A percentile compares a stretch with the other conserved stretches of the same genome.
These are phyloP conservation scores for Crenuchus spilurus DNA, from an alignment of 2,797 vertebrate genomes.

Conservation along the genomic window DNA sequence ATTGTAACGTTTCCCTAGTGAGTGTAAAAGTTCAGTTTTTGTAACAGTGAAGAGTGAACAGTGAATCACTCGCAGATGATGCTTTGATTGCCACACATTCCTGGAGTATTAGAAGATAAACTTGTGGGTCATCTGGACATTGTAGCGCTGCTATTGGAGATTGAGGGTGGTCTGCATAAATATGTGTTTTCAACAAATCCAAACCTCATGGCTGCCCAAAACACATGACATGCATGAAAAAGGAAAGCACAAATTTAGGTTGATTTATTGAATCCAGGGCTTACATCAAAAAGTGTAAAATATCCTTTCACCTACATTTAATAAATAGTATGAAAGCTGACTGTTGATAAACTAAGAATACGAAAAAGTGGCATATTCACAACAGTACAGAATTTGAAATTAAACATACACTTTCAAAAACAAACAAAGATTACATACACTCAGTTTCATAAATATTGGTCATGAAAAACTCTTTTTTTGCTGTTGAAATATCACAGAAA, in stretches of 20 bases:
- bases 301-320: too few species aligned
- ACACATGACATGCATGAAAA: constrained; percentile 32
- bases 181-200: constrained; percentile 60
- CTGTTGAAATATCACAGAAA: too few species aligned
- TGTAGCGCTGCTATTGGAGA: constrained; percentile 56
- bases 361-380: too few species aligned
- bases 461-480: too few species aligned
- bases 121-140: constrained; percentile 71
- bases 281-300: constrained; percentile 22
- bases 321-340: too few species aligned
- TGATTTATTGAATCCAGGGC: neutral
- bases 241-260: constrained; percentile 15
- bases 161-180: constrained; percentile 69
- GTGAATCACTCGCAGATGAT: constrained; percentile 61
- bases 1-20: constrained; percentile 11
- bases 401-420: too few species aligned
- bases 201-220: constrained; percentile 61
- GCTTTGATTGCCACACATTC: constrained; percentile 70
- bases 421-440: too few species aligned
- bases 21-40: constrained; percentile 53
- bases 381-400: too few species aligned
- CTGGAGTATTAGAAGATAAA: constrained; percentile 74
- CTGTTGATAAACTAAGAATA: too few species aligned
- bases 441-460: too few species aligned
- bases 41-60: constrained; percentile 13